phyloP scores from a whole-genome alignment of 2,113 vertebrate genomes.

The Crotophaga sulcirostris region DNA sequence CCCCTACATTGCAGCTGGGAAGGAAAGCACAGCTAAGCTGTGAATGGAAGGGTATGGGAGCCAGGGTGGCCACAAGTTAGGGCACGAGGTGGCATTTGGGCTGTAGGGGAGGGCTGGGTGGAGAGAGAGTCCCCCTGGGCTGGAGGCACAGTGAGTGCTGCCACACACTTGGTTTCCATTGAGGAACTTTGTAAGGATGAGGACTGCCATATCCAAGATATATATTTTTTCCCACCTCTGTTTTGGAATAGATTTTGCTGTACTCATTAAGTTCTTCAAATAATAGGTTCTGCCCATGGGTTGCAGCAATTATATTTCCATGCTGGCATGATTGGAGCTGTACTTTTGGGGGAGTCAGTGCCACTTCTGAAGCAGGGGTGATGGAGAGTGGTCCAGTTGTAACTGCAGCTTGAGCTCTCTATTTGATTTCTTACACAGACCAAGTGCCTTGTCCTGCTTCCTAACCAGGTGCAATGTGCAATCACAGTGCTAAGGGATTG shows the following conservation, averaged over 20 bases:
- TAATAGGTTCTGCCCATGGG: background rate
- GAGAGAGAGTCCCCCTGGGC: background rate
- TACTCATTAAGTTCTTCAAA: background rate
- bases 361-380: background rate
- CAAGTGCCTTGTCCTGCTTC: background rate
- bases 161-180: background rate
- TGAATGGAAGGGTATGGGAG: background rate
- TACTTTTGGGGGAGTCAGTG: background rate
- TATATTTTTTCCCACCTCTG: background rate
- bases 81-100: background rate
- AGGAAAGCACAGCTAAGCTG: background rate
- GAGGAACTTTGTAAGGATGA: background rate
- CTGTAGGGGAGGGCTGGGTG: background rate
- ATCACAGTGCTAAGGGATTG: background rate
- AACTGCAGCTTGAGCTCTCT: background rate
- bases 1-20: background rate
- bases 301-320: background rate
- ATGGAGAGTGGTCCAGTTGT: background rate
- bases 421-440: background rate
- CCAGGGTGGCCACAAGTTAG: fast-evolving
- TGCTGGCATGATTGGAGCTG: background rate
- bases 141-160: background rate
- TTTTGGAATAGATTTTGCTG: background rate
- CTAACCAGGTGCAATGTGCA: background rate
- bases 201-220: background rate